phyloP scores from a whole-genome alignment of 2,113 vertebrate genomes.

The Oreochromis tanganicae region DNA sequence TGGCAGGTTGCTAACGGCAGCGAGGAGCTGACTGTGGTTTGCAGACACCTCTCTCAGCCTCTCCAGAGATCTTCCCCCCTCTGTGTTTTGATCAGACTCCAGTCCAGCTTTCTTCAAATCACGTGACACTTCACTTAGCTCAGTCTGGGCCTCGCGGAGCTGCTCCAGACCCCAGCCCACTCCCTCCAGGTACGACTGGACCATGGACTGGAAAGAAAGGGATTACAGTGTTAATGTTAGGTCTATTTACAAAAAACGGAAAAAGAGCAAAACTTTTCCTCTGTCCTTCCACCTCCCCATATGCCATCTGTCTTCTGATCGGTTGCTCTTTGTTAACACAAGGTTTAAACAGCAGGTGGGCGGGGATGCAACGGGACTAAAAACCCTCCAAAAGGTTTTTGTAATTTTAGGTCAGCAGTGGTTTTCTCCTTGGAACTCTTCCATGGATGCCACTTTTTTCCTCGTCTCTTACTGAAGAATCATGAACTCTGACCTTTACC shows the following conservation, averaged over 20 bases:
- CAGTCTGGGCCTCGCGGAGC: conserved; percentile 74
- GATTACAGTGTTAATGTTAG: neutral
- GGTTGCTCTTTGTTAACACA: neutral
- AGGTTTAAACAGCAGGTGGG: neutral
- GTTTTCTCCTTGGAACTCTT: neutral
- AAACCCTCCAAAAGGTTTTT: neutral
- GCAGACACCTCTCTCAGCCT: conserved; percentile 71
- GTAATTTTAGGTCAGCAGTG: neutral
- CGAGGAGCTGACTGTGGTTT: conserved; percentile 80
- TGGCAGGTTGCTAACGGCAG: conserved; percentile 84
- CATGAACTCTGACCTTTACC: rapidly evolving
- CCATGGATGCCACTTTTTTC: neutral
- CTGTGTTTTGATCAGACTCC: conserved; percentile 67
- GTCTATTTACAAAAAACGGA: neutral
- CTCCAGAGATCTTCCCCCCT: conserved; percentile 65
- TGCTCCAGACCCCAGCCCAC: conserved; percentile 84
- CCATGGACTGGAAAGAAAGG: conserved; percentile 75
- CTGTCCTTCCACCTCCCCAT: neutral
- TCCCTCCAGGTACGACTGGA: conserved; percentile 93
- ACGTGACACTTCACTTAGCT: conserved; percentile 71
- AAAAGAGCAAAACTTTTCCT: neutral
- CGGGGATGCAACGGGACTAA: neutral
- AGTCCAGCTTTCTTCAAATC: conserved; percentile 69
- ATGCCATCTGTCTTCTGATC: neutral
- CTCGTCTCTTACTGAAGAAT: neutral